A percentile compares a stretch with the other conserved stretches of the same genome.
Conservation (phyloP, 1,140 invertebrate genomes). For the Pollicipes pollicipes region DNA sequence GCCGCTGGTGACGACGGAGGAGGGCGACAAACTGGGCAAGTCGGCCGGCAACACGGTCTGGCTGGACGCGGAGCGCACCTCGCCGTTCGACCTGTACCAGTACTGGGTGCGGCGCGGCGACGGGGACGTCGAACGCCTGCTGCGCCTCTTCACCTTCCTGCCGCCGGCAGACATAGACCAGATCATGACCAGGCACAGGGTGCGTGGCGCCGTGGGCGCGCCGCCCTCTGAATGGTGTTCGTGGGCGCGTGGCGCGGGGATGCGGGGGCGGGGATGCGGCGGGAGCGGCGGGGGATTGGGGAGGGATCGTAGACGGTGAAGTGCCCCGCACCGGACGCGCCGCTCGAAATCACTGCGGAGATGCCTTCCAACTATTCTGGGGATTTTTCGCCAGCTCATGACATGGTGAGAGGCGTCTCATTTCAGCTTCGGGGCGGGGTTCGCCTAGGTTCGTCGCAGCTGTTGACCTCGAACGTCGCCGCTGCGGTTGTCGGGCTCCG, state of each 20-base stretch:
- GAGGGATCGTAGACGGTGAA: no score
- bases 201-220: slow-evolving; percentile 16
- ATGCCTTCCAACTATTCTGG: no score
- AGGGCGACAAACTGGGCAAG: slow-evolving; percentile 91
- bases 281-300: no score
- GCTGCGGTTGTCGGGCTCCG: no score
- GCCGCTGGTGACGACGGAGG: slow-evolving; percentile 71
- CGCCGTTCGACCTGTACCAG: slow-evolving; percentile 81
- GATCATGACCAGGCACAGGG: slow-evolving; percentile 49
- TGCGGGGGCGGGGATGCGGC: no score
- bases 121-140: slow-evolving; percentile 54
- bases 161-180: slow-evolving; percentile 44
- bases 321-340: no score
- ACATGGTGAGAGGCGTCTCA: no score
- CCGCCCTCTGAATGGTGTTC: not conserved
- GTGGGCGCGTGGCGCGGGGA: not conserved
- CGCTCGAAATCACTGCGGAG: no score
- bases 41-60: slow-evolving; percentile 77
- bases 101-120: slow-evolving; percentile 69
- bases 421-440: no score
- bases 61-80: slow-evolving; percentile 59
- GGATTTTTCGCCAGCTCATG: no score
- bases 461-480: no score
- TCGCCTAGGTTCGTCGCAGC: no score
- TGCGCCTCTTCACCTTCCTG: slow-evolving; percentile 73